Conservation (phyloP, 2,797 vertebrate genomes). For the Astyanax mexicanus region DNA sequence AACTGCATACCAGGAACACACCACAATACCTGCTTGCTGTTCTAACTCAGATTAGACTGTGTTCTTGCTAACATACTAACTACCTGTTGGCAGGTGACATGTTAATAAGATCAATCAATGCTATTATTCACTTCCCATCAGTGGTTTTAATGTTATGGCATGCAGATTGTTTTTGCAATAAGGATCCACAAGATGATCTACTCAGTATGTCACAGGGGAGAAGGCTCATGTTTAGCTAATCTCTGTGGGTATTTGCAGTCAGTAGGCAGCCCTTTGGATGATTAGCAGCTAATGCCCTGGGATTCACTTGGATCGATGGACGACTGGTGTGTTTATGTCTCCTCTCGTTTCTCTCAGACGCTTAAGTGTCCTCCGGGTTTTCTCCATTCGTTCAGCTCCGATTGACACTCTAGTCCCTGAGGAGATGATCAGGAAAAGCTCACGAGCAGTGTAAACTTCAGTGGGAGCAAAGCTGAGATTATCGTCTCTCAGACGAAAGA, state of each 20-base stretch:
- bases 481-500: background rate
- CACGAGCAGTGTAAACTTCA: slow-evolving; percentile 13
- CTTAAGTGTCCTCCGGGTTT: slow-evolving; percentile 42
- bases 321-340: slow-evolving; percentile 52
- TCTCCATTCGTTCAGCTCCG: slow-evolving; percentile 49
- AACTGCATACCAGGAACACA: too few species aligned
- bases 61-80: too few species aligned
- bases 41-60: too few species aligned
- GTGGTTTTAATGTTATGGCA: too few species aligned
- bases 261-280: slow-evolving; percentile 47
- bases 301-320: slow-evolving; percentile 66
- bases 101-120: too few species aligned
- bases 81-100: too few species aligned
- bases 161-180: too few species aligned
- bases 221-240: background rate
- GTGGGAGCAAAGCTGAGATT: background rate
- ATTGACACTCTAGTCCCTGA: background rate
- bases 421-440: slow-evolving; percentile 28
- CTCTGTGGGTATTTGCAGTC: slow-evolving; percentile 1
- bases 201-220: background rate
- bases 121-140: too few species aligned
- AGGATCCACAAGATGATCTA: background rate
- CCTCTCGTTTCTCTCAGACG: slow-evolving; percentile 50
- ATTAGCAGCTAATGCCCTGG: slow-evolving; percentile 56
- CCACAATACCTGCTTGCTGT: too few species aligned